Base-by-base conservation (phyloP, 2,113 vertebrate species). In the Sphaerodactylus townsendi region DNA sequence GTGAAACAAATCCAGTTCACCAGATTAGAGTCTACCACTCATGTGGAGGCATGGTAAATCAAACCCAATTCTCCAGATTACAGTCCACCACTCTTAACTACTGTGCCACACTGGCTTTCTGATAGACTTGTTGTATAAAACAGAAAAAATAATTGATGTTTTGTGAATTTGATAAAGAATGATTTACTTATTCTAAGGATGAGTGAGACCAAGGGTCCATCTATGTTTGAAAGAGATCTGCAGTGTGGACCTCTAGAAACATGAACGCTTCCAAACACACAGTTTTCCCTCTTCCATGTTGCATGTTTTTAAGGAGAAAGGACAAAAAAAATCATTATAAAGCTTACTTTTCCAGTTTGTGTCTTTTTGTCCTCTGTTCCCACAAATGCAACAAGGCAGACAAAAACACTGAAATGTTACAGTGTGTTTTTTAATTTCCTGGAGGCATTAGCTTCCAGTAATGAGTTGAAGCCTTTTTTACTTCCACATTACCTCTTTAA, bases 401-500 rank as follows among this genome's bases (percentile, higher is more conserved):
- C 28, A 48, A 1, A 82, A 14, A 79, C 39, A 62, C n/a, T n/a
- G 21, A 85, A 83, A 77, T 75, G 70, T 19, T 79, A 90, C 1
- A 0, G 0, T 64, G 77, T 0, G 0, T 23, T 64, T 41, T 80
- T 80, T 79, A 71, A 87, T 89, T 92, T 85, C 76, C 15, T 53
- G 28, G 44, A 30, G 25, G 64, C 44, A 77, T 30, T 21, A 50
- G 86, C 73, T 65, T 73, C 71, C 37, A 17, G 13, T 68, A 19
- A 50, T 59, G 88, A 81, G 88, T 65, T 68, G 86, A 90, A 89
- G 2, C 76, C 9, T 48, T 1, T 21, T 69, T 86, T 39, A 84
- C 84, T 83, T 76, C 39, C 73, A 28, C 28, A 3, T 79, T 84
- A 86, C 68, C 4, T 83, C 65, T 82, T 82, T 80, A 86, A 91